Conservation (phyloP, 2,888 invertebrate species). For the Yponomeuta sedellus region DNA sequence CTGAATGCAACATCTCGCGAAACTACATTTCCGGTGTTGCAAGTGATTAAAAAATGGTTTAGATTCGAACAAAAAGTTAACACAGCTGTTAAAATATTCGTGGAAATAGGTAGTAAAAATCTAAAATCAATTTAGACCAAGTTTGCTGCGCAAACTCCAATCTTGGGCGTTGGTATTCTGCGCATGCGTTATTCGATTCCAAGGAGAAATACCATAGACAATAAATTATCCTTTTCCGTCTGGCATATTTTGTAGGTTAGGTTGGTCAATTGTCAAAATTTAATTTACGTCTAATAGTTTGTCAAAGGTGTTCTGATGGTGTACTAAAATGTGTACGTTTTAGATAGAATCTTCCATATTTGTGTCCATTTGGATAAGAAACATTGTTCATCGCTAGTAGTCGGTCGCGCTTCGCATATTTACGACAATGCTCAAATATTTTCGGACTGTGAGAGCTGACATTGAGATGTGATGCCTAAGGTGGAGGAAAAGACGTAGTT, state of each 20-base stretch:
- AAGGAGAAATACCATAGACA: slow-evolving; percentile 46
- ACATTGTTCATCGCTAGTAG: not conserved
- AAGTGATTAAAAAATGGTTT: not conserved
- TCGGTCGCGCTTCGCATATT: not conserved
- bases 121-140: slow-evolving; percentile 15
- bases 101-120: not conserved
- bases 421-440: slow-evolving; percentile 43
- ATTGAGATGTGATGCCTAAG: slow-evolving; percentile 66
- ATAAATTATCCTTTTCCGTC: slow-evolving; percentile 33
- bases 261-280: slow-evolving; percentile 70
- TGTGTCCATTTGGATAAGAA: slow-evolving; percentile 30
- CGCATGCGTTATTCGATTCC: slow-evolving; percentile 5
- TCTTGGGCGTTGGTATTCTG: slow-evolving; percentile 4
- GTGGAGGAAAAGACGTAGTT: slow-evolving; percentile 46
- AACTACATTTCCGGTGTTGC: slow-evolving; percentile 12
- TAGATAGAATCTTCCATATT: slow-evolving; percentile 17
- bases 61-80: not conserved
- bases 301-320: slow-evolving; percentile 32
- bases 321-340: slow-evolving; percentile 21
- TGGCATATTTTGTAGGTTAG: slow-evolving; percentile 66
- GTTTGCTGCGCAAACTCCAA: slow-evolving; percentile 15
- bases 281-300: slow-evolving; percentile 56
- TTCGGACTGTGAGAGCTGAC: slow-evolving; percentile 45
- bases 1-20: not conserved
- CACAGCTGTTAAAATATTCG: not conserved